These are phyloP conservation scores for Hypotaenidia philippensis DNA, from an alignment of 2,797 vertebrate genomes.

Conservation along the genomic window DNA sequence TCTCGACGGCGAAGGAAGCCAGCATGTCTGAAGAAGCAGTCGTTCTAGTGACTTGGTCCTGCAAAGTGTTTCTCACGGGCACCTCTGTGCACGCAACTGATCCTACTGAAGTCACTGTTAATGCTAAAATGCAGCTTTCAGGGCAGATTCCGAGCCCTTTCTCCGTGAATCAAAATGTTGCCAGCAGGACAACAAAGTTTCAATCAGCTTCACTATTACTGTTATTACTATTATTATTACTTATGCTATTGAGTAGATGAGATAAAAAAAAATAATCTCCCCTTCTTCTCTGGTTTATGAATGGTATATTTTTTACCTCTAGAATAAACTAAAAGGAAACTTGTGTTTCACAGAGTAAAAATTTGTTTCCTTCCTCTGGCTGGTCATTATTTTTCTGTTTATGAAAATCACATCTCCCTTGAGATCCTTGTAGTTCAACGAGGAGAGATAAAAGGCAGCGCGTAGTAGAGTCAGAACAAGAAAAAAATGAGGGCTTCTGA, in stretches of 20 bases:
- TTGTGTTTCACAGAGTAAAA: slow-evolving; percentile 37
- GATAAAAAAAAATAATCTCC: neutral
- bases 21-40: neutral
- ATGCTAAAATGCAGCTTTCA: neutral
- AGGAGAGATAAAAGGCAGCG: slow-evolving; percentile 78
- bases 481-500: slow-evolving; percentile 62
- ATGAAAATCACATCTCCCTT: slow-evolving; percentile 76
- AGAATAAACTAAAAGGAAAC: neutral
- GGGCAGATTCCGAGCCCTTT: neutral
- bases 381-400: slow-evolving; percentile 77
- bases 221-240: neutral
- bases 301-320: neutral
- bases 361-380: slow-evolving; percentile 72
- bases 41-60: neutral
- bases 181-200: neutral
- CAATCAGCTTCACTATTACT: neutral
- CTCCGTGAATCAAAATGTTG: neutral
- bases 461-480: slow-evolving; percentile 59
- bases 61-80: neutral
- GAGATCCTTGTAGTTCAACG: slow-evolving; percentile 71
- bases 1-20: neutral
- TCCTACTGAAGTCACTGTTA: neutral
- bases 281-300: neutral
- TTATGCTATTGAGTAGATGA: neutral
- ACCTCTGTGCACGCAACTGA: neutral